Evolutionary conservation across 2,113 vertebrate genomes (phyloP).

Genomic region (Noctilio leporinus): DNA sequence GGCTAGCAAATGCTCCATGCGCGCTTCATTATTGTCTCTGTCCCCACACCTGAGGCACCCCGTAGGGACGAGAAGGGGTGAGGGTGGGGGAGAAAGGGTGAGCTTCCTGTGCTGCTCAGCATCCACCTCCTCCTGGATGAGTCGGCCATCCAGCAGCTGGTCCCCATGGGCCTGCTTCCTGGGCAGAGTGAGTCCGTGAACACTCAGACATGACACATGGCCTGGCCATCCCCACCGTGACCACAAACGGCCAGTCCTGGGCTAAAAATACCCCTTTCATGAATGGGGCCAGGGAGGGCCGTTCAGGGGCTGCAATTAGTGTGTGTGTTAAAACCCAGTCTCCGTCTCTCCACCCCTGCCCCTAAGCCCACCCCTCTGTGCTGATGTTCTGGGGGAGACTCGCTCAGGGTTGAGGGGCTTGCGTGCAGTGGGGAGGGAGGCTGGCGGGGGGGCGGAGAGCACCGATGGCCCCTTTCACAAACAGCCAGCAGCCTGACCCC

Average conservation of each 20-base stretch:
- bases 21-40: rapidly evolving
- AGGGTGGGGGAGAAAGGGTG: background rate
- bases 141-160: background rate
- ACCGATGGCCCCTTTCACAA: background rate
- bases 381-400: background rate
- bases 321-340: background rate
- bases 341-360: background rate
- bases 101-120: background rate
- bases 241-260: background rate
- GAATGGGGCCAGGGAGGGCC: slow-evolving; percentile 51
- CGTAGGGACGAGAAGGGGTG: background rate
- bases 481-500: background rate
- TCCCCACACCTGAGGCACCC: rapidly evolving
- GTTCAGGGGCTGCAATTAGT: background rate
- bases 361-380: background rate
- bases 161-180: slow-evolving; percentile 2
- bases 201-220: slow-evolving; percentile 64
- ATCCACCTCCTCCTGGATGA: background rate
- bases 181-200: slow-evolving; percentile 30
- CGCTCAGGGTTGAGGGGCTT: background rate
- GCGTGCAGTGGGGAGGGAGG: background rate
- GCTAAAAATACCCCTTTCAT: slow-evolving; percentile 62
- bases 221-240: background rate
- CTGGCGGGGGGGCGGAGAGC: rapidly evolving
- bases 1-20: background rate